These are phyloP conservation scores for Notiomystis cincta DNA, from an alignment of 2,113 vertebrate genomes.

Conservation along the genomic window DNA sequence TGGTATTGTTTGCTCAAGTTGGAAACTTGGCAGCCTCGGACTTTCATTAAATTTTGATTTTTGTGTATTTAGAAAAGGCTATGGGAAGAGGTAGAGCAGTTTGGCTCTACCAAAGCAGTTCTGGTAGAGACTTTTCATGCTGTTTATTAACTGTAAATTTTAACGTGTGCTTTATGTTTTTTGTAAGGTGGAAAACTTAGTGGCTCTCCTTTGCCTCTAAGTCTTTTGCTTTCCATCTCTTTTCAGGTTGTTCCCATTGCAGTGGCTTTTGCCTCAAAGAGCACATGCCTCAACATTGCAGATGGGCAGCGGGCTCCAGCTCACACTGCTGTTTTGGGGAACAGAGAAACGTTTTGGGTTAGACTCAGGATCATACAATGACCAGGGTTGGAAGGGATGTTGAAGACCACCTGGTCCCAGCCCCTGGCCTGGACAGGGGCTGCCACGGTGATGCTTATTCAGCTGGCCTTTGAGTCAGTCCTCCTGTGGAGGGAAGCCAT, in stretches of 20 bases:
- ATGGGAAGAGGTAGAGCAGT: neutral
- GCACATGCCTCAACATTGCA: neutral
- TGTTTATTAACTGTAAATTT: neutral
- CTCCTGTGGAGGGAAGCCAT: neutral
- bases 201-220: neutral
- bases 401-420: neutral
- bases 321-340: neutral
- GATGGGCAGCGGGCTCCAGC: neutral
- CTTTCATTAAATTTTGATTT: conserved; percentile 37
- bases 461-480: neutral
- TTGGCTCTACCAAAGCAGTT: neutral
- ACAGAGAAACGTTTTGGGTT: neutral
- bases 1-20: neutral
- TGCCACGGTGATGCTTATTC: neutral
- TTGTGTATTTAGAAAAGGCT: neutral
- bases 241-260: neutral
- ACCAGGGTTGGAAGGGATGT: neutral
- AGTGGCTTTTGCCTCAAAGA: neutral
- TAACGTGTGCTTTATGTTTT: neutral
- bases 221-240: neutral
- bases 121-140: neutral
- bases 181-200: neutral
- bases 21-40: neutral
- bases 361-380: neutral
- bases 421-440: neutral